Base-by-base conservation (phyloP, 2,888 invertebrate genomes). In the Anarsia innoxiella region DNA sequence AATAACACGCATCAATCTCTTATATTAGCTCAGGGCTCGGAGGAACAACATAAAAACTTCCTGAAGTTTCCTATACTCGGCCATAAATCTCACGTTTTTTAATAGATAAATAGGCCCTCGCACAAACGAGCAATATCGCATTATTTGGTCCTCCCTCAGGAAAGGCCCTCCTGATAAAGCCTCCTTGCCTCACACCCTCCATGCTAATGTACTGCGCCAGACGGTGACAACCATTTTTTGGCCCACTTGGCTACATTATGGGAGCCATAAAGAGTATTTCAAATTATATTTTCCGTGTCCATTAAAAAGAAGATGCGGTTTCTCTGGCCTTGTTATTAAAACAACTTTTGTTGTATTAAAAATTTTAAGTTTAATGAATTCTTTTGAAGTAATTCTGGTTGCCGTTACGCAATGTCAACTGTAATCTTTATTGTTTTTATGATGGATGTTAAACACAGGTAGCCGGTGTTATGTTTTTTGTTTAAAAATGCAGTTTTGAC, bases 211-310 rank as follows among this genome's bases (percentile, higher is more conserved):
- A 83, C 71, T 77, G 56, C 73, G 72, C 76, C 84, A 83, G 80
- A 83, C 84, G 84, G 82, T 84, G 84, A 82, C 84, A 83, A 80
- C 77, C 79, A 83, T 82, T 84, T 84, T 84, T 83, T 83, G 76
- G 83, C 78, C 80, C 79, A 82, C 83, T 83, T 79, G 82, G 80
- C 71, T 77, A 83, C 80, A 82, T 84, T 83, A 84, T 75, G 71
- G 66, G 53, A 41, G 72, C 71, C 69, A 79, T 83, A 84, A 82
- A 80, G 79, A 78, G 79, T 82, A 82, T 80, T 80, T 83, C 74
- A 83, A 83, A 83, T 82, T 82, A 82, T 79, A 73, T 78, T 84
- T 69, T 73, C 69, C 70, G 67, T 78, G 74, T 80, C 78, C 78
- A 83, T 83, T 83, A 83, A 79, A 73, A 75, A 78, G 60, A 71